Base-by-base conservation (phyloP, 1,140 invertebrate species). In the Linepithema humile region DNA sequence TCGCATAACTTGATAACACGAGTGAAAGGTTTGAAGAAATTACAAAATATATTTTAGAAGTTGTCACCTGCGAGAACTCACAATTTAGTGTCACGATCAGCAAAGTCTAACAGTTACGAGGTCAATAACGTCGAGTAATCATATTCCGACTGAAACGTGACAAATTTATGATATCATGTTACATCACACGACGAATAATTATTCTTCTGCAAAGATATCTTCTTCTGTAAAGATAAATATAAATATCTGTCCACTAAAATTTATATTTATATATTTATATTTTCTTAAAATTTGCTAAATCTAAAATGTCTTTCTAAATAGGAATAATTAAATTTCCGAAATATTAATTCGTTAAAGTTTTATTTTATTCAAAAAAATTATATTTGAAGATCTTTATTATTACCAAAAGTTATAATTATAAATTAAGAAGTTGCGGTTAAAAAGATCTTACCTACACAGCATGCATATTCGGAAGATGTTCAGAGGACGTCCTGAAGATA, bases 91-190 rank as follows among this genome's bases (percentile, higher is more conserved):
- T 48, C 59, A 48, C 29, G 15, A 64, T 50, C 12, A 23, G 35
- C 3, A 17, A 48, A 50, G 12, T 65, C 3, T 4, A 65, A 48
- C n/a, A 75, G 17, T 45, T 48, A 48, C 40, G 20, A 15, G 59
- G 59, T 65, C 73, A 77, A 64, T 74, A n/a, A 29, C 40, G 57
- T 65, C n/a, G 15, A n/a, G 6, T 65, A 77, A 38, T 50, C n/a
- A 20, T 64, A 48, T 48, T 75, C 40, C 15, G 20, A n/a, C 2
- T 64, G 6, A 64, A 64, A 77, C 72, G 38, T 74, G 26, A 75
- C 26, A 65, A 77, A 50, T 48, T 65, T 50, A 59, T 64, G 3
- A 38, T 29, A 60, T 74, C 2, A 15, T n/a, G 17, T 74, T 60
- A 65, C 59, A 48, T 77, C 59, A 77, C n/a, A n/a, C 53, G 7